phyloP scores from a whole-genome alignment of 2,888 invertebrate species.

The Andrena haemorrhoa region DNA sequence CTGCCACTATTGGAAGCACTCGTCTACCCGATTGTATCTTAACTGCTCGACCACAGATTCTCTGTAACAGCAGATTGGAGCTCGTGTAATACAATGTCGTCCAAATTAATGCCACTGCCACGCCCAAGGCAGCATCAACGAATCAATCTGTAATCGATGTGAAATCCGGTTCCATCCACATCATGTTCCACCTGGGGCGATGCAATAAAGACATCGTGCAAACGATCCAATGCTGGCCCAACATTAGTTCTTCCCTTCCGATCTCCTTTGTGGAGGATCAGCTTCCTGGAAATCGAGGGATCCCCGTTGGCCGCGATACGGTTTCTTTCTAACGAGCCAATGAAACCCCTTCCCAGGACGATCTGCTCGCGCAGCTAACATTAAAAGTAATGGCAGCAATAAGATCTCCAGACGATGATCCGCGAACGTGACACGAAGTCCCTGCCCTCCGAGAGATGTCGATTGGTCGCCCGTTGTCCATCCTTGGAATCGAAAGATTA shows the following conservation, averaged over 20 bases:
- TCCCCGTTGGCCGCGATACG: neutral
- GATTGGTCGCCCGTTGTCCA: constrained; percentile 17
- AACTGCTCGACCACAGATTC: no score
- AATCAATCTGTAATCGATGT: constrained; percentile 39
- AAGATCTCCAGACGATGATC: constrained; percentile 25
- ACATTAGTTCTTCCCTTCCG: neutral
- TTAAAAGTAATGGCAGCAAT: constrained; percentile 45
- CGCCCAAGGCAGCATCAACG: constrained; percentile 12
- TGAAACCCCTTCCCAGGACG: neutral
- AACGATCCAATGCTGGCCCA: neutral
- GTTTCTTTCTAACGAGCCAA: constrained; percentile 27
- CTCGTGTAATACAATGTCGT: no score
- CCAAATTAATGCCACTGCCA: neutral
- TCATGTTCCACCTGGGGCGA: neutral
- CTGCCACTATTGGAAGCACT: no score
- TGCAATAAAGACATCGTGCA: constrained; percentile 38
- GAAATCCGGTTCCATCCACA: constrained; percentile 20
- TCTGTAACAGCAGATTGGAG: no score
- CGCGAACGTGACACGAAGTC: constrained; percentile 21
- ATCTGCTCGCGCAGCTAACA: neutral
- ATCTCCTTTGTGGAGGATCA: neutral
- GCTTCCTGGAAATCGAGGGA: constrained; percentile 34
- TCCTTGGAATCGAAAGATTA: constrained; percentile 7
- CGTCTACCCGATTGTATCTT: no score
- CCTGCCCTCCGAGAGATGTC: constrained; percentile 17